A percentile compares a stretch with the other conserved stretches of the same genome.
phyloP scores from a whole-genome alignment of 2,113 vertebrate species.

The Atherinomorus stipes region DNA sequence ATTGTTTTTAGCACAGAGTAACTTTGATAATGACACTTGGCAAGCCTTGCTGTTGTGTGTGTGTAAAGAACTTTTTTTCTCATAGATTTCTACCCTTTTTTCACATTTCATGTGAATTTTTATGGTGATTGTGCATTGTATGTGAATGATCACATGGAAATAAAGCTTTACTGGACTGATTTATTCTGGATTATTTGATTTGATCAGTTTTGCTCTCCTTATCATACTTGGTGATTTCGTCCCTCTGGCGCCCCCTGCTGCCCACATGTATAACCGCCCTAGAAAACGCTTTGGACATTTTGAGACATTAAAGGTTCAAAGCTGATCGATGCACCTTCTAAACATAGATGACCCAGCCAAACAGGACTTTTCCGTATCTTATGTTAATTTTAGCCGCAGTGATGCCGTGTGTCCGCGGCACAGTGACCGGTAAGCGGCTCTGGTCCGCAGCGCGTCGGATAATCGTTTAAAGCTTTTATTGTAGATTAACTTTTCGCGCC shows the following conservation, averaged over 20 bases:
- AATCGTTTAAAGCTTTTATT: neutral
- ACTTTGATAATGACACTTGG: no score
- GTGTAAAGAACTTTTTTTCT: no score
- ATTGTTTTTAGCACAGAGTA: neutral
- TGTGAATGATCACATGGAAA: neutral
- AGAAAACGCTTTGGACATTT: conserved; percentile 32
- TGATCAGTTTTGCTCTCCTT: no score
- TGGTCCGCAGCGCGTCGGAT: no score
- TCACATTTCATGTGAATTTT: neutral
- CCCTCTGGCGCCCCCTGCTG: conserved; percentile 52
- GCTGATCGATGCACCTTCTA: conserved; percentile 30
- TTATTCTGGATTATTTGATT: no score
- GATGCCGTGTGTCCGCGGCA: conserved; percentile 6
- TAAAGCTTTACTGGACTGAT: neutral
- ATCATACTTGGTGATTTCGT: neutral
- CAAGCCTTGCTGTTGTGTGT: no score
- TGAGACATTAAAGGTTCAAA: conserved; percentile 21
- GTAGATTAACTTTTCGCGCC: neutral
- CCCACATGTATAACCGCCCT: neutral
- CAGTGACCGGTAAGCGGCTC: conserved; percentile 27
- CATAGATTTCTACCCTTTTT: neutral
- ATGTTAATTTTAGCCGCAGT: neutral
- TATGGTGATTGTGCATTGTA: neutral
- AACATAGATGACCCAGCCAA: conserved; percentile 27
- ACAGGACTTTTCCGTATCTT: neutral